A percentile compares a stretch with the other conserved stretches of the same genome.
Conservation (phyloP, 2,797 vertebrate species). For the Leuciscus waleckii region DNA sequence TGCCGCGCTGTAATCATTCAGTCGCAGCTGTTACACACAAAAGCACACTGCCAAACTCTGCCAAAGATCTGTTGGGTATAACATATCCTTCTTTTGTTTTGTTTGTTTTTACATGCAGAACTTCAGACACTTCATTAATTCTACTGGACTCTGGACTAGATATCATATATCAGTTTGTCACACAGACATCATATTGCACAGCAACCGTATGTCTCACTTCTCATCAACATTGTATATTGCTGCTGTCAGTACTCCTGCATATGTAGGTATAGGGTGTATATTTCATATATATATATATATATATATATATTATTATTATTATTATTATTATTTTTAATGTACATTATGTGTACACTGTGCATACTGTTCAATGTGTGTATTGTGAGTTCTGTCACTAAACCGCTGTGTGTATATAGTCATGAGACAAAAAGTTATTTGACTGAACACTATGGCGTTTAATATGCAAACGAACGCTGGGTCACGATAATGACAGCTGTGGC, state of each 20-base stretch:
- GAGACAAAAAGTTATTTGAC: background rate
- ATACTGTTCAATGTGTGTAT: background rate
- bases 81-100: background rate
- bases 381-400: background rate
- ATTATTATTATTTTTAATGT: background rate
- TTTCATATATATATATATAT: background rate
- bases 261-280: background rate
- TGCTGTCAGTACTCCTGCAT: background rate
- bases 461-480: background rate
- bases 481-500: constrained; percentile 1
- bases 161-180: background rate
- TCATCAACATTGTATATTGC: background rate
- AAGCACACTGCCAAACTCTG: constrained; percentile 4
- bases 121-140: background rate
- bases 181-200: background rate
- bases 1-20: constrained; percentile 19
- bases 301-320: too few species aligned
- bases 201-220: background rate
- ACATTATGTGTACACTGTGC: background rate
- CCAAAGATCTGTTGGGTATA: constrained; percentile 14
- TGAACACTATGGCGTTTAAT: background rate
- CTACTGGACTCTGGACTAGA: background rate
- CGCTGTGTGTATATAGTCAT: background rate
- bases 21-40: constrained; percentile 50
- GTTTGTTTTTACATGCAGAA: background rate